These are phyloP conservation scores for Megalonaias nervosa DNA, from an alignment of 1,140 invertebrate species.

Conservation along the genomic window DNA sequence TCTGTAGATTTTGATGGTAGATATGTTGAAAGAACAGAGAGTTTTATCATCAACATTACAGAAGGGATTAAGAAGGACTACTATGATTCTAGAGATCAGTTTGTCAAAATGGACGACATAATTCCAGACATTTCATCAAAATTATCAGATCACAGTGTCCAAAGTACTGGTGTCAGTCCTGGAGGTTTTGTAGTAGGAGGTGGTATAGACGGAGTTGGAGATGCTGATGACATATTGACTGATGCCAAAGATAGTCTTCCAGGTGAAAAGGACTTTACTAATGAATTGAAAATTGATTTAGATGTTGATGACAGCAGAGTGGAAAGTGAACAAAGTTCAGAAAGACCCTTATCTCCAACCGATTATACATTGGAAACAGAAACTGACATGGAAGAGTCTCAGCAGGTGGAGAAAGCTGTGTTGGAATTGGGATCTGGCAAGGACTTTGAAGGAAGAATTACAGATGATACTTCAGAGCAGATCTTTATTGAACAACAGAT, in stretches of 20 bases:
- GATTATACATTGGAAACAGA: conserved; percentile 60
- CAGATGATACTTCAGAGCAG: conserved; percentile 59
- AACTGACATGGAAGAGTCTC: conserved; percentile 42
- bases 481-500: conserved; percentile 65
- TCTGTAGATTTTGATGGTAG: conserved; percentile 9
- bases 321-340: conserved; percentile 31
- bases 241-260: too few relatives aligned
- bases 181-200: too few relatives aligned
- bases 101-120: not conserved
- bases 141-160: conserved; percentile 6
- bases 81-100: conserved; percentile 11
- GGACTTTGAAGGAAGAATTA: conserved; percentile 56
- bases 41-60: conserved; percentile 21
- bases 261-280: not conserved
- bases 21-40: conserved; percentile 33
- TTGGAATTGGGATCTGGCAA: conserved; percentile 25
- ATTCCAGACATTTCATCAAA: conserved; percentile 5
- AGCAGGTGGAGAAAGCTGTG: conserved; percentile 1
- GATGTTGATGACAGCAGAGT: conserved; percentile 7
- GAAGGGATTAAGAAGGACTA: conserved; percentile 29
- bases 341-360: conserved; percentile 59
- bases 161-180: too few relatives aligned
- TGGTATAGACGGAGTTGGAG: too few relatives aligned
- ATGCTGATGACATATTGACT: too few relatives aligned
- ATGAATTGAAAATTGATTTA: conserved; percentile 12